phyloP scores from a whole-genome alignment of 2,888 invertebrate genomes.

The Pristionchus fissidentatus region DNA sequence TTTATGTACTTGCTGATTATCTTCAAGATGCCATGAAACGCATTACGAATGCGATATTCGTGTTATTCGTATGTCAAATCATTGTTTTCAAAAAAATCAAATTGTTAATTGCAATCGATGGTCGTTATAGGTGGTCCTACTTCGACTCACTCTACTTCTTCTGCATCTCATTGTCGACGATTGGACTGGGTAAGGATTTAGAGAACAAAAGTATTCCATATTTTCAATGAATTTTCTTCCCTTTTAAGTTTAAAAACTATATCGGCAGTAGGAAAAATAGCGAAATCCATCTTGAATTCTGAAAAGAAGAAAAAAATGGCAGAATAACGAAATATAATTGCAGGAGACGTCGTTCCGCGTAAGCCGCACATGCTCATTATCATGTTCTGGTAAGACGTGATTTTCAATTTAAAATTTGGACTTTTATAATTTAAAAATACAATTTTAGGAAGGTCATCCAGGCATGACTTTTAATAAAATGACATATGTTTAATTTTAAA shows the following conservation, averaged over 20 bases:
- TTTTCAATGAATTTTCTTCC: background rate
- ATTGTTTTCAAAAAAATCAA: background rate
- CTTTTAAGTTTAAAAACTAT: constrained; percentile 3
- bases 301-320: too few relatives aligned
- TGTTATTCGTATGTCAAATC: background rate
- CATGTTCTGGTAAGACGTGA: constrained; percentile 82
- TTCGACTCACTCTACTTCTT: constrained; percentile 96
- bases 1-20: too few relatives aligned
- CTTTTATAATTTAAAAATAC: too few relatives aligned
- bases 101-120: background rate
- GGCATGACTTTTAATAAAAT: too few relatives aligned
- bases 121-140: constrained; percentile 84
- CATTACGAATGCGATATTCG: background rate
- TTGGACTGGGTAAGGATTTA: constrained; percentile 83
- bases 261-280: too few relatives aligned
- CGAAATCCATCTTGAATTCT: too few relatives aligned
- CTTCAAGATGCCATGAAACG: background rate
- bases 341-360: constrained; percentile 78
- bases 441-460: too few relatives aligned
- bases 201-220: background rate
- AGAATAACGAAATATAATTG: constrained; percentile 16
- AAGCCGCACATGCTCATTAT: constrained; percentile 91
- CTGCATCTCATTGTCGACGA: constrained; percentile 95
- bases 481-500: too few relatives aligned
- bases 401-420: background rate